Evolutionary conservation across 2,888 invertebrate genomes (phyloP).

Genomic region (Mayetiola destructor): DNA sequence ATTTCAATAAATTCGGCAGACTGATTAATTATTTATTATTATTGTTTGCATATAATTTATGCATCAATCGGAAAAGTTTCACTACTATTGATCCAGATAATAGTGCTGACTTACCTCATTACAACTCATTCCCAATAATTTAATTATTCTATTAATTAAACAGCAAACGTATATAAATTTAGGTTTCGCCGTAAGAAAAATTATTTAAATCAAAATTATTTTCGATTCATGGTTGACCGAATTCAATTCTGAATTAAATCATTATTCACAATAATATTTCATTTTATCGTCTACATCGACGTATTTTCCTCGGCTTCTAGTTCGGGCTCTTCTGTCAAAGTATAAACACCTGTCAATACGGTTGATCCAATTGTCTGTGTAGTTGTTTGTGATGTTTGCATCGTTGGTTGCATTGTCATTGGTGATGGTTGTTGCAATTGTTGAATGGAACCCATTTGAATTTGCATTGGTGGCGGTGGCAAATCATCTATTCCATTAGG

Average conservation of each 20-base stretch:
- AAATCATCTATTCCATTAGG: constrained; percentile 21
- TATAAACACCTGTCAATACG: constrained; percentile 40
- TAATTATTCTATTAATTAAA: too few species aligned
- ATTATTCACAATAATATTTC: neutral
- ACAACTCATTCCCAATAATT: too few species aligned
- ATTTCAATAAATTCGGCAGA: too few species aligned
- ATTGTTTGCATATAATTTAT: too few species aligned
- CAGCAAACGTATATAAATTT: too few species aligned
- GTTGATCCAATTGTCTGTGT: constrained; percentile 16
- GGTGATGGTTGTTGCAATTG: constrained; percentile 15
- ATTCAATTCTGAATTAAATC: neutral
- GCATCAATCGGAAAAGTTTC: too few species aligned
- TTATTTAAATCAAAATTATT: too few species aligned
- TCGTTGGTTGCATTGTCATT: constrained; percentile 20
- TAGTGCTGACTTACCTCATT: too few species aligned
- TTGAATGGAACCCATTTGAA: constrained; percentile 5
- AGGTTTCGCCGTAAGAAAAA: too few species aligned
- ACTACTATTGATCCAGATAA: too few species aligned
- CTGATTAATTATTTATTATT: too few species aligned
- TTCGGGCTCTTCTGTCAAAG: constrained; percentile 42
- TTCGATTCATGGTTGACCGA: too few species aligned
- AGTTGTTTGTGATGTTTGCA: constrained; percentile 15
- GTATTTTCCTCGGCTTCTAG: constrained; percentile 38
- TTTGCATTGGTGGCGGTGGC: constrained; percentile 14
- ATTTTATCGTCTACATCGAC: constrained; percentile 31